Evolutionary conservation across 2,888 invertebrate genomes (phyloP).

Genomic region (Cryptophagus acutangulus): DNA sequence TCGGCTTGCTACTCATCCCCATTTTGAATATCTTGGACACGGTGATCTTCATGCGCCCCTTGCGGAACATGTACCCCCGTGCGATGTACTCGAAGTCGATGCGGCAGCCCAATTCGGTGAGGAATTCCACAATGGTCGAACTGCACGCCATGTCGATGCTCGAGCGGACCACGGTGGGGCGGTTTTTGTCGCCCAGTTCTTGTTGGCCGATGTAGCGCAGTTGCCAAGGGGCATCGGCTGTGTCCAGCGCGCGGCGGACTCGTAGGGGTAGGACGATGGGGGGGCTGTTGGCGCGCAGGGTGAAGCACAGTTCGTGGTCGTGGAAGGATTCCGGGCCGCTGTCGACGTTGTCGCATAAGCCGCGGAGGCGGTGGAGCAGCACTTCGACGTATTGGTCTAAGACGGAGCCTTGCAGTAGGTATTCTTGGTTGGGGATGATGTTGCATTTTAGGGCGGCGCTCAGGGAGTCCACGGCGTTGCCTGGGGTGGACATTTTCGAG

Average conservation of each 20-base stretch:
- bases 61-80: conserved; percentile 90
- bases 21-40: conserved; percentile 89
- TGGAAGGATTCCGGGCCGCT: conserved; percentile 86
- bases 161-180: conserved; percentile 85
- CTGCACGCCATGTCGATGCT: conserved; percentile 92
- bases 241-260: conserved; percentile 78
- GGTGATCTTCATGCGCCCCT: conserved; percentile 95
- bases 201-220: conserved; percentile 88
- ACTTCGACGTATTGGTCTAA: conserved; percentile 88
- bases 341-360: conserved; percentile 90
- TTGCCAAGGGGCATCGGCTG: conserved; percentile 82
- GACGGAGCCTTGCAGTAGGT: conserved; percentile 89
- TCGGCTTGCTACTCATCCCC: conserved; percentile 58
- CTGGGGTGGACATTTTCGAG: conserved; percentile 45
- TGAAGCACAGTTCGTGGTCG: conserved; percentile 90
- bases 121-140: conserved; percentile 82
- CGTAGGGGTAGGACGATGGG: conserved; percentile 59
- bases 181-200: conserved; percentile 80
- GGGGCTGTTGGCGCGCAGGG: conserved; percentile 64
- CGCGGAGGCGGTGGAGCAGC: conserved; percentile 80
- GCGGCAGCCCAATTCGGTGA: conserved; percentile 85
- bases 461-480: conserved; percentile 71
- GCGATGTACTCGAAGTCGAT: conserved; percentile 92
- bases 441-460: conserved; percentile 76
- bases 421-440: conserved; percentile 90